Percentiles rank a stretch among this genome's conserved stretches.
These are phyloP conservation scores for Aphelenchoides fujianensis DNA, from an alignment of 1,140 invertebrate genomes.

Conservation along the genomic window DNA sequence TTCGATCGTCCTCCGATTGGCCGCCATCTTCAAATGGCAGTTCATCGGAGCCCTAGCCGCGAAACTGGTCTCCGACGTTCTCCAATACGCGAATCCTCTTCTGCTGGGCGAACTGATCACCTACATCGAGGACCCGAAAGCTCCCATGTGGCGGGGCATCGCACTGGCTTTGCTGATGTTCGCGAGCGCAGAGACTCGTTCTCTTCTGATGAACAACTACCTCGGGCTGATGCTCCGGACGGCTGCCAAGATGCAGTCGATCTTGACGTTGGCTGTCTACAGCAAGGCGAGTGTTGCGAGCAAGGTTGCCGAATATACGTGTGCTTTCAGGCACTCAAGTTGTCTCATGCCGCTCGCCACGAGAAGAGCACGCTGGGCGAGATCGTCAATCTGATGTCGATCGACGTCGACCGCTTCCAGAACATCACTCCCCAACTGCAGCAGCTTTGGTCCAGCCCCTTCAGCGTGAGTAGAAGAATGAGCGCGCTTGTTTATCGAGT, in stretches of 20 bases:
- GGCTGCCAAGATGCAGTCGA: slow-evolving; percentile 58
- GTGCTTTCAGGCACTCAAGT: slow-evolving; percentile 58
- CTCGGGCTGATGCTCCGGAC: slow-evolving; percentile 54
- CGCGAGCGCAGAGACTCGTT: slow-evolving; percentile 30
- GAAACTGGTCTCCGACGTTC: slow-evolving; percentile 63
- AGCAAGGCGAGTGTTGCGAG: slow-evolving; percentile 49
- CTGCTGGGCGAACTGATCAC: slow-evolving; percentile 66
- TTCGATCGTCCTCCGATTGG: slow-evolving; percentile 18
- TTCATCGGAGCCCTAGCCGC: slow-evolving; percentile 35
- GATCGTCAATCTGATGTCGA: slow-evolving; percentile 67
- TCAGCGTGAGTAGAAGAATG: slow-evolving; percentile 51
- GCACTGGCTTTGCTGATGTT: slow-evolving; percentile 50
- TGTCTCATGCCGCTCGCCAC: slow-evolving; percentile 63
- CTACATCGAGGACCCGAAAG: slow-evolving; percentile 49
- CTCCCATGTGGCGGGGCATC: slow-evolving; percentile 52
- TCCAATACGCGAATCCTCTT: slow-evolving; percentile 69
- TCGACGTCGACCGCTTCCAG: slow-evolving; percentile 65
- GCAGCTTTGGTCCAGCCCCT: slow-evolving; percentile 55
- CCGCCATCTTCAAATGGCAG: slow-evolving; percentile 41
- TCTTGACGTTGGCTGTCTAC: slow-evolving; percentile 63
- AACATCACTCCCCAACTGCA: slow-evolving; percentile 64
- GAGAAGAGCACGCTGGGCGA: slow-evolving; percentile 65
- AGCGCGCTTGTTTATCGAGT: slow-evolving; percentile 27
- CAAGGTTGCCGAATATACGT: slow-evolving; percentile 25
- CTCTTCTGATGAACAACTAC: slow-evolving; percentile 50